Evolutionary conservation across 2,113 vertebrate species (phyloP).

Genomic region (Cervus canadensis): DNA sequence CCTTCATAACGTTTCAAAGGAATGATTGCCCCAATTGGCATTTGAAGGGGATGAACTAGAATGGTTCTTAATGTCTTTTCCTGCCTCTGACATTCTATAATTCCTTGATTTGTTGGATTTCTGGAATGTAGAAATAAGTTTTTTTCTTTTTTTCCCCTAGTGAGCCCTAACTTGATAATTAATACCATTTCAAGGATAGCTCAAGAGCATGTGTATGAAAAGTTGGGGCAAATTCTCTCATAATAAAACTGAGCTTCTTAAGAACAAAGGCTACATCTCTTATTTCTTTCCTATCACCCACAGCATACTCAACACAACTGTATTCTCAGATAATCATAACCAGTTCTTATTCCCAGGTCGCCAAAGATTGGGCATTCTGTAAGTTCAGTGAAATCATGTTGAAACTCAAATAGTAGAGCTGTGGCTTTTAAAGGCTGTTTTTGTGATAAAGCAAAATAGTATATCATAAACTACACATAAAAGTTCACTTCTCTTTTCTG

Average conservation of each 20-base stretch:
- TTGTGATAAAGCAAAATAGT: background rate
- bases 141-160: background rate
- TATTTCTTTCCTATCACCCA: background rate
- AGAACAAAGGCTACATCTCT: background rate
- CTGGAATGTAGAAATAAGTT: background rate
- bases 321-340: background rate
- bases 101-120: background rate
- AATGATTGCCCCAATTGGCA: background rate
- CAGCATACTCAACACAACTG: background rate
- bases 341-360: background rate
- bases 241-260: background rate
- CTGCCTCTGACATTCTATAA: background rate
- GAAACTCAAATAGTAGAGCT: background rate
- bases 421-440: background rate
- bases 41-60: background rate
- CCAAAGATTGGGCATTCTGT: background rate
- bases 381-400: background rate
- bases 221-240: background rate
- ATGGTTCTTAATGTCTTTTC: background rate
- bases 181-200: background rate
- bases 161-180: background rate
- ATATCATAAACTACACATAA: background rate
- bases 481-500: background rate
- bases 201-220: background rate
- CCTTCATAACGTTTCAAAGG: background rate